Conservation (phyloP, 1,140 invertebrate genomes). For the Papilio glaucus region DNA sequence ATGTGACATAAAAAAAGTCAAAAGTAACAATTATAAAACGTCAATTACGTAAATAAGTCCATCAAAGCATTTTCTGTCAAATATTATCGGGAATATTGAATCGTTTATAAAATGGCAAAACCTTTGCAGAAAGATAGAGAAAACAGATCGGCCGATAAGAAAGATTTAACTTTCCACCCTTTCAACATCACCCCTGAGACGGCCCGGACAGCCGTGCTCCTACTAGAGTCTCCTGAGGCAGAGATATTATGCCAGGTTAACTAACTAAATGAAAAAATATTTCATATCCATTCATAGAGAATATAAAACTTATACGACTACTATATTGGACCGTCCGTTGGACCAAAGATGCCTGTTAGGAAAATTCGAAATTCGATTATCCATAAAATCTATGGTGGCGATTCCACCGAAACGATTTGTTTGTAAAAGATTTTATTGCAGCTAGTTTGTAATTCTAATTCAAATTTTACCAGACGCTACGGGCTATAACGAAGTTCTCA, state of each 20-base stretch:
- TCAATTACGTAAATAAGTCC: background rate
- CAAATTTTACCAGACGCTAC: slow-evolving; percentile 60
- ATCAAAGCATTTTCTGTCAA: background rate
- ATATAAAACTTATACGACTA: background rate
- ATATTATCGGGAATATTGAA: background rate
- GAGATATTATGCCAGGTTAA: slow-evolving; percentile 76
- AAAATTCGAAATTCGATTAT: too few species aligned
- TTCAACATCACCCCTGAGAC: slow-evolving; percentile 72
- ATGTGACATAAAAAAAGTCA: background rate
- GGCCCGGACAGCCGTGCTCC: slow-evolving; percentile 67
- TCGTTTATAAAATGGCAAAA: slow-evolving; percentile 60
- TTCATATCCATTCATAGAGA: background rate
- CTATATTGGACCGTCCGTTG: too few species aligned
- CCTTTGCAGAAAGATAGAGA: slow-evolving; percentile 72
- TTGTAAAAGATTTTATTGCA: background rate
- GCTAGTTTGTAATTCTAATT: background rate
- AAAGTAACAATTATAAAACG: background rate
- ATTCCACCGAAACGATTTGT: too few species aligned
- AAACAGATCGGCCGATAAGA: slow-evolving; percentile 70
- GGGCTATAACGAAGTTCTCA: slow-evolving; percentile 74
- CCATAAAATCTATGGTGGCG: too few species aligned
- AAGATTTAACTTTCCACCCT: slow-evolving; percentile 67
- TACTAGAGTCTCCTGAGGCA: slow-evolving; percentile 66
- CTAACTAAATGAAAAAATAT: too few species aligned
- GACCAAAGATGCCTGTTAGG: too few species aligned